A percentile compares a stretch with the other conserved stretches of the same genome.
Evolutionary conservation across 2,888 invertebrate genomes (phyloP).

Genomic region (Lottia gigantea): DNA sequence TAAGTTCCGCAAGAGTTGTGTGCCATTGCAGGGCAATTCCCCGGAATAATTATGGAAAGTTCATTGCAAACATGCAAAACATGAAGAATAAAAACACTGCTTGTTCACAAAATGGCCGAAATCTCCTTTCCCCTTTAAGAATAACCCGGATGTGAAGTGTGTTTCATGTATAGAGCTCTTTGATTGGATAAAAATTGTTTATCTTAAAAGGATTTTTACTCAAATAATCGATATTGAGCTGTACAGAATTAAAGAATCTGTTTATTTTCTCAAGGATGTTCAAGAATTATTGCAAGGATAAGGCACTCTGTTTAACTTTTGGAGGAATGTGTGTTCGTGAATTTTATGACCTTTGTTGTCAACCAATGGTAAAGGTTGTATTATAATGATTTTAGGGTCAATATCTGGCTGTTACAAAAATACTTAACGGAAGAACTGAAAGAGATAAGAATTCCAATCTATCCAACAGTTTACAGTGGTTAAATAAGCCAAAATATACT

Average conservation of each 20-base stretch:
- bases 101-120: conserved; percentile 3
- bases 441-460: no score
- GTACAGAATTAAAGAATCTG: no score
- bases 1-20: not conserved
- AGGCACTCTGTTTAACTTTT: no score
- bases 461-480: no score
- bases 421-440: no score
- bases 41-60: not conserved
- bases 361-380: conserved; percentile 3
- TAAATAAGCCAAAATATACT: no score
- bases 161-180: conserved; percentile 1
- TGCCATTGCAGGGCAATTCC: not conserved
- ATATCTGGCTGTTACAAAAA: not conserved
- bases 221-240: no score
- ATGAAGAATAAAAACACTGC: conserved; percentile 4
- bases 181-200: not conserved
- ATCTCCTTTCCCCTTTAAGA: conserved; percentile 7
- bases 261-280: no score
- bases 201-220: no score
- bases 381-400: conserved; percentile 3
- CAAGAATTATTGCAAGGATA: no score
- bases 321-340: no score
- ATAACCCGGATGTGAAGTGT: conserved; percentile 9
- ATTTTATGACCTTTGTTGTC: not conserved
- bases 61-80: conserved; percentile 7